Conservation (phyloP, 2,113 vertebrate species). For the Brachypodius melanocephalos region DNA sequence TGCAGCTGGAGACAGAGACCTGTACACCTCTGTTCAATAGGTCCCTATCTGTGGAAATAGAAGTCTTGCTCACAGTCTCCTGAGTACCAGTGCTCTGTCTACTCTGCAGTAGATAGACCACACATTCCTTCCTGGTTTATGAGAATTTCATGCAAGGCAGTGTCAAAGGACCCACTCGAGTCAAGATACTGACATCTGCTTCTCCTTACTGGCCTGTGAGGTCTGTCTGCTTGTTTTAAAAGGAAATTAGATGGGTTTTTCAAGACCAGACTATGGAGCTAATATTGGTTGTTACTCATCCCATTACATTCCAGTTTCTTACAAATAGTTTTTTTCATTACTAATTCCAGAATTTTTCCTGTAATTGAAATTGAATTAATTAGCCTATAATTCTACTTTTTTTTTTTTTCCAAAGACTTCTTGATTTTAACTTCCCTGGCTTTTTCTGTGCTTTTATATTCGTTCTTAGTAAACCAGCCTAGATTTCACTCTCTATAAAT, state of each 20-base stretch:
- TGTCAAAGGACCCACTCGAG: constrained; percentile 19
- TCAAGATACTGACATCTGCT: constrained; percentile 50
- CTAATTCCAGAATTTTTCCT: constrained; percentile 16
- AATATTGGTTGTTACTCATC: constrained; percentile 20
- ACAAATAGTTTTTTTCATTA: constrained; percentile 12
- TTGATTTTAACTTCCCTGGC: neutral
- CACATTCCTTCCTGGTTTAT: constrained; percentile 28
- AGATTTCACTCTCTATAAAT: neutral
- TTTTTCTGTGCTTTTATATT: neutral
- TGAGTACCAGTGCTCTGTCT: neutral
- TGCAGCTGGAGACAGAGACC: neutral
- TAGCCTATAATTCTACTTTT: neutral
- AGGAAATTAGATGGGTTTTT: constrained; percentile 22
- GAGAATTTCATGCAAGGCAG: constrained; percentile 9
- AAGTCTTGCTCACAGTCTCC: neutral
- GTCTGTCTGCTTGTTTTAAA: constrained; percentile 35
- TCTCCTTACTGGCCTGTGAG: constrained; percentile 35
- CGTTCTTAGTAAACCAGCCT: neutral
- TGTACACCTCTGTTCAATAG: neutral
- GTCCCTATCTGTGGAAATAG: neutral
- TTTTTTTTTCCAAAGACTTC: neutral
- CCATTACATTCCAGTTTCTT: constrained; percentile 8
- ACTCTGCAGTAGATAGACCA: constrained; percentile 23
- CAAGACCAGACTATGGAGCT: constrained; percentile 16
- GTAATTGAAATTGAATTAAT: constrained; percentile 4